phyloP scores from a whole-genome alignment of 2,797 vertebrate species.

The Ctenosaura bakeri region DNA sequence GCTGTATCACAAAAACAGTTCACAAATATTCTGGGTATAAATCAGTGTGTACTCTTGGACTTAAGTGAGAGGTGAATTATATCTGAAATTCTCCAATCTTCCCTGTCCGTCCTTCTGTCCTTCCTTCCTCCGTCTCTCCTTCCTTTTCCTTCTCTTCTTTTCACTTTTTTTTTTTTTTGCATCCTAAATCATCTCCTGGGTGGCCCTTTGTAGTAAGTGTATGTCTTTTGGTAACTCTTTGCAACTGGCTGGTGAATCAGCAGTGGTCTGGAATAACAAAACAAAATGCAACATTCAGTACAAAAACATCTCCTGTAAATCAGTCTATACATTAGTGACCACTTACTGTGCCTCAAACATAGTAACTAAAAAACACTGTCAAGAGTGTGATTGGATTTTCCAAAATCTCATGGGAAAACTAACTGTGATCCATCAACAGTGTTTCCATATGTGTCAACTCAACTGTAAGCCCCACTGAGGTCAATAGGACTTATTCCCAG shows the following conservation, averaged over 20 bases:
- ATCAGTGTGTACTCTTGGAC: neutral
- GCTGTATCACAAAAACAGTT: neutral
- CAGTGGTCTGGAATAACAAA: neutral
- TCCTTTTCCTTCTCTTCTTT: too few relatives aligned
- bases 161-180: neutral
- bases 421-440: neutral
- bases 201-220: neutral
- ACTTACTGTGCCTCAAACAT: neutral
- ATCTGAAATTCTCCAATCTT: neutral
- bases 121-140: too few relatives aligned
- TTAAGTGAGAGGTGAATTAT: neutral
- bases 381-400: neutral
- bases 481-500: neutral
- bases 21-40: neutral
- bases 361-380: neutral
- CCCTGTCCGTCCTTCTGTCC: too few relatives aligned
- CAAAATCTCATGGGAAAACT: neutral
- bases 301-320: neutral
- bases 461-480: neutral
- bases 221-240: neutral
- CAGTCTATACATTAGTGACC: neutral
- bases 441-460: neutral
- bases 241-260: neutral
- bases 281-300: neutral
- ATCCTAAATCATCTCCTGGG: neutral